phyloP scores from a whole-genome alignment of 2,888 invertebrate species.

The Tyria jacobaeae region DNA sequence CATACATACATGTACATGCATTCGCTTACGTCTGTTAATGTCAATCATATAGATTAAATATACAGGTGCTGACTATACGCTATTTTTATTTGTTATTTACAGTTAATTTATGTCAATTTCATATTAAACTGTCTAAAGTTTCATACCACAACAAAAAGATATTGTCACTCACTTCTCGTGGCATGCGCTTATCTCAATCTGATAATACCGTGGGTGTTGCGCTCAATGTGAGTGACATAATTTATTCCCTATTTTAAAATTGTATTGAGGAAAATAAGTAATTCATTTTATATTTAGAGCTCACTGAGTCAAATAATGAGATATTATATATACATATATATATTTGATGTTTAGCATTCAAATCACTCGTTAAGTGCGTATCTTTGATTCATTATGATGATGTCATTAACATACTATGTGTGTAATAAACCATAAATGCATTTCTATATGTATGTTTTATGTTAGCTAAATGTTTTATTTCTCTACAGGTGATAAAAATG shows the following conservation, averaged over 20 bases:
- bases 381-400: too few species aligned
- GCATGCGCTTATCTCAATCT: slow-evolving; percentile 17
- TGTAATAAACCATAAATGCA: background rate
- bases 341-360: too few species aligned
- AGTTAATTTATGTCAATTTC: background rate
- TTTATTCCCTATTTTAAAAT: background rate
- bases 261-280: background rate
- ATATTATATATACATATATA: too few species aligned
- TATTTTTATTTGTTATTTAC: too few species aligned
- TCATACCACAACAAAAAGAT: slow-evolving; percentile 10
- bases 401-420: background rate
- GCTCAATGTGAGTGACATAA: slow-evolving; percentile 9
- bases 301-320: too few species aligned
- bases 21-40: too few species aligned
- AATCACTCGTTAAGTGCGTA: too few species aligned
- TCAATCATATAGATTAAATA: too few species aligned
- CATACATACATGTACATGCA: too few species aligned
- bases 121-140: slow-evolving; percentile 5
- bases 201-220: slow-evolving; percentile 11
- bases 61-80: too few species aligned
- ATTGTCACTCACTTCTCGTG: slow-evolving; percentile 20
- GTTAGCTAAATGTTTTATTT: slow-evolving; percentile 1
- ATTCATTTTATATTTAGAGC: background rate
- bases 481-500: slow-evolving; percentile 94
- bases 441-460: background rate